A percentile compares a stretch with the other conserved stretches of the same genome.
Evolutionary conservation across 2,888 invertebrate species (phyloP).

Genomic region (Protodeltote pygarga): DNA sequence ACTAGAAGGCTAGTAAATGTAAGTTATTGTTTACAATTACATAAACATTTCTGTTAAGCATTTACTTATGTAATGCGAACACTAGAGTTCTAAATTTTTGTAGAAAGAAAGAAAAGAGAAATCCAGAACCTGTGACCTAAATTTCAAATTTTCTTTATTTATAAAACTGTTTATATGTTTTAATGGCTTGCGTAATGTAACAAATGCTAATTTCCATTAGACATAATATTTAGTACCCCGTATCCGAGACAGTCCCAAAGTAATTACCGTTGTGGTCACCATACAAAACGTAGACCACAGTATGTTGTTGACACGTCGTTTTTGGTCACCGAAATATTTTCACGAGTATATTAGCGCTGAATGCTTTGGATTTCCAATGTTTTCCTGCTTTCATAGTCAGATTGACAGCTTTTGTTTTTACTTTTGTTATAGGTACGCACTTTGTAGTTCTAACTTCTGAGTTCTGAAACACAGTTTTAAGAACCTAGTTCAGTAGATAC

Average conservation of each 20-base stretch:
- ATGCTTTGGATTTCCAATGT: conserved; percentile 21
- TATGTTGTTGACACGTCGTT: conserved; percentile 55
- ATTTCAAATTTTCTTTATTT: no score
- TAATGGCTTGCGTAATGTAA: conserved; percentile 21
- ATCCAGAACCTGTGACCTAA: no score
- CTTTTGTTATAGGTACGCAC: background rate
- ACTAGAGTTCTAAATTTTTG: no score
- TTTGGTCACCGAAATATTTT: conserved; percentile 64
- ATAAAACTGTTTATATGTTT: conserved; percentile 24
- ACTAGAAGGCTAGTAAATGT: no score
- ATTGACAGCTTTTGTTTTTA: conserved; percentile 18
- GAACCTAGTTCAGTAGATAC: no score
- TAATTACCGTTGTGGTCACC: conserved; percentile 31
- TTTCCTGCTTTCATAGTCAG: conserved; percentile 2
- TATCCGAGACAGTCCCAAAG: conserved; percentile 17
- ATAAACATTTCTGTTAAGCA: no score
- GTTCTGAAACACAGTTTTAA: background rate
- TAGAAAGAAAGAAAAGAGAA: no score
- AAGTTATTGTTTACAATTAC: no score
- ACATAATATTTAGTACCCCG: conserved; percentile 9
- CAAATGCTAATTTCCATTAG: conserved; percentile 17
- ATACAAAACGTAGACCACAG: conserved; percentile 30
- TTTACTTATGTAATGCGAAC: no score
- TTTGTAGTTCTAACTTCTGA: background rate
- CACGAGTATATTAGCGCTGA: conserved; percentile 65